phyloP scores from a whole-genome alignment of 2,113 vertebrate species.

The Lynx canadensis region DNA sequence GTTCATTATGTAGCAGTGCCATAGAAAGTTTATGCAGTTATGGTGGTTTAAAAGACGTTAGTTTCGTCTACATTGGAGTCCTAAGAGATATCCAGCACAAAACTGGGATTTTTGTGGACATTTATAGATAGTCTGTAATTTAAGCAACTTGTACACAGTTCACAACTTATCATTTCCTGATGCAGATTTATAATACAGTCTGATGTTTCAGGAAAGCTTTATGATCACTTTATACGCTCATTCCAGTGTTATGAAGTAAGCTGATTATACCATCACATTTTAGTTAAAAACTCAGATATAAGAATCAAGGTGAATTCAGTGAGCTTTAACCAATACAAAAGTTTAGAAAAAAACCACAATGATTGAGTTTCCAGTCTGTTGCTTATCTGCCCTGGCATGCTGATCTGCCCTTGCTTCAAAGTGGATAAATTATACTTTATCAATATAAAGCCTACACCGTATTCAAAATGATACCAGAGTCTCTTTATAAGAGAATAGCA shows the following conservation, averaged over 20 bases:
- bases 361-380: not conserved
- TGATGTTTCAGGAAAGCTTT: not conserved
- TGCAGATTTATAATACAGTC: not conserved
- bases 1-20: not conserved
- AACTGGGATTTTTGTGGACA: not conserved
- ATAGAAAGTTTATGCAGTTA: not conserved
- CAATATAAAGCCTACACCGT: not conserved
- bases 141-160: not conserved
- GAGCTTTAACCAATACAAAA: not conserved
- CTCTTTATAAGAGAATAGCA: not conserved
- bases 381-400: not conserved
- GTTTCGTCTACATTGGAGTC: not conserved
- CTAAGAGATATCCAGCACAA: not conserved
- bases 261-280: not conserved
- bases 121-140: not conserved
- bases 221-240: not conserved
- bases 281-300: not conserved
- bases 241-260: not conserved
- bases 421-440: not conserved
- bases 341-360: not conserved
- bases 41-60: not conserved
- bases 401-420: not conserved
- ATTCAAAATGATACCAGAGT: not conserved
- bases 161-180: not conserved
- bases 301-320: not conserved